These are phyloP conservation scores for Ommatoiulus sabulosus DNA, from an alignment of 2,888 invertebrate species.

Conservation along the genomic window DNA sequence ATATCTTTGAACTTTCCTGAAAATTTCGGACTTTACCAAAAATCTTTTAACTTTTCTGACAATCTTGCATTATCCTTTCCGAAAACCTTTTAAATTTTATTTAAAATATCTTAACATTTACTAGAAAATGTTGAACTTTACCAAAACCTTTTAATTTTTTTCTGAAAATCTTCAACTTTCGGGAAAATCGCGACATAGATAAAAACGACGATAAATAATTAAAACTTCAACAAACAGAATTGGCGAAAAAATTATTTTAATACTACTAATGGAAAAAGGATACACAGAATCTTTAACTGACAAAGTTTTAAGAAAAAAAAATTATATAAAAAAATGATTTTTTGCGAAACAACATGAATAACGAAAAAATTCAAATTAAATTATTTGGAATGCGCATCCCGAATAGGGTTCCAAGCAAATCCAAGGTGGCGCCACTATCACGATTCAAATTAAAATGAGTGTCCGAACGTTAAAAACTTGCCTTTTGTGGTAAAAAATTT, in stretches of 20 bases:
- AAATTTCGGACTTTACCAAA: too few species aligned
- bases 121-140: too few species aligned
- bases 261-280: slow-evolving; percentile 34
- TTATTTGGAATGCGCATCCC: not conserved
- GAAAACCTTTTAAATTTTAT: too few species aligned
- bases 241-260: slow-evolving; percentile 10
- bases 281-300: slow-evolving; percentile 7
- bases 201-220: not conserved
- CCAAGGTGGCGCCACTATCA: not conserved
- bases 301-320: slow-evolving; percentile 28
- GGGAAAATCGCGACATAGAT: too few species aligned
- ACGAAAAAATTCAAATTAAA: not conserved
- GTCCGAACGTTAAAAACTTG: too few species aligned
- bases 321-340: not conserved
- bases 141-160: too few species aligned
- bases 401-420: not conserved
- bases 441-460: not conserved
- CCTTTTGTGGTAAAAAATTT: too few species aligned
- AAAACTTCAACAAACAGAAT: not conserved
- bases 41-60: too few species aligned
- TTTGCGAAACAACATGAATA: not conserved
- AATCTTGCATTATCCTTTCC: too few species aligned
- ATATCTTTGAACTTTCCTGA: too few species aligned
- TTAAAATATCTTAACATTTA: too few species aligned
- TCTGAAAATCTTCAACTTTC: too few species aligned